These are phyloP conservation scores for Drosophila aldrichi DNA, from an alignment of 2,888 invertebrate genomes.

Conservation along the genomic window DNA sequence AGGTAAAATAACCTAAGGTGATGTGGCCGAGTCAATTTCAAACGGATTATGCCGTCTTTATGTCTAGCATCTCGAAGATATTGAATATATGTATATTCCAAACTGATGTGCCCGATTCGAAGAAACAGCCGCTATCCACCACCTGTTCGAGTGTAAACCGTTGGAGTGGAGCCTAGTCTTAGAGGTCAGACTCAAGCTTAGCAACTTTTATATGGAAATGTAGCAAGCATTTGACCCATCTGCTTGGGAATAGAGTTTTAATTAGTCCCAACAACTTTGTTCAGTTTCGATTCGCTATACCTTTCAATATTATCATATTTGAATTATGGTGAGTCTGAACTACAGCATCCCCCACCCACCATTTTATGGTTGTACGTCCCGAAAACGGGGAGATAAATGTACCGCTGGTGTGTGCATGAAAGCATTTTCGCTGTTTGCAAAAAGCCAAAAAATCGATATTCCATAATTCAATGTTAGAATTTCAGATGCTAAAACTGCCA, in stretches of 20 bases:
- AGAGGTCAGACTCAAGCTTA: no score
- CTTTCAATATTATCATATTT: neutral
- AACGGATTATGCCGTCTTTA: no score
- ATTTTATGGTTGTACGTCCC: neutral
- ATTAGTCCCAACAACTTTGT: neutral
- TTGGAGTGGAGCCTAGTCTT: no score
- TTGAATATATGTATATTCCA: no score
- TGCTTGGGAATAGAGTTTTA: neutral
- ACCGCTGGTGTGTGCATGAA: slow-evolving; percentile 1
- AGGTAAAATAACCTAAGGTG: no score
- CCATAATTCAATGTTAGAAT: slow-evolving; percentile 78
- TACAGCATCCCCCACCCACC: neutral
- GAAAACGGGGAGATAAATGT: neutral
- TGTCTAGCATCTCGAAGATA: no score
- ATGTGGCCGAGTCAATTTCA: no score
- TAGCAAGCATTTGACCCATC: neutral
- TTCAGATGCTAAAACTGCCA: slow-evolving; percentile 78
- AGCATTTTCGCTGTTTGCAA: slow-evolving; percentile 52
- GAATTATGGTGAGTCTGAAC: no score
- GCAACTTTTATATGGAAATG: neutral
- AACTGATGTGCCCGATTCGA: no score
- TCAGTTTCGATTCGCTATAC: neutral
- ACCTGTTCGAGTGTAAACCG: no score
- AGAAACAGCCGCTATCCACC: no score
- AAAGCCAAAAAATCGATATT: slow-evolving; percentile 74